phyloP scores from a whole-genome alignment of 2,797 vertebrate genomes.

The Telmatherina bonti region DNA sequence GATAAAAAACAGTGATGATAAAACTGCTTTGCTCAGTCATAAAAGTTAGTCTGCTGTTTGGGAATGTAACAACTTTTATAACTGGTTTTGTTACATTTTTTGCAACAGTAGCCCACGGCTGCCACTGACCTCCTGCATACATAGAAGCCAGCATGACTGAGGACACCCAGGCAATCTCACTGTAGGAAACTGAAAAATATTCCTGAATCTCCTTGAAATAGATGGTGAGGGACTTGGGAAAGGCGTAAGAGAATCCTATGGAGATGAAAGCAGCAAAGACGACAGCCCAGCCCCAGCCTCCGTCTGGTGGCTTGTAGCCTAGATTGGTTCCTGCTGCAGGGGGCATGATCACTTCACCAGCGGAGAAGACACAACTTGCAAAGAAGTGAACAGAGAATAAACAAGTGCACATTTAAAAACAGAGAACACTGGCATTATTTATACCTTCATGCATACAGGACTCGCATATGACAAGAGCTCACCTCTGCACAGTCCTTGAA shows the following conservation, averaged over 20 bases:
- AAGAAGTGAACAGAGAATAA: constrained; percentile 39
- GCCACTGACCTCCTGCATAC: constrained; percentile 84
- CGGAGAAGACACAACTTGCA: constrained; percentile 40
- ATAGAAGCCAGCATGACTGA: constrained; percentile 87
- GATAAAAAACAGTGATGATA: not conserved
- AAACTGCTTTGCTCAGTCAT: not conserved
- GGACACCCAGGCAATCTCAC: constrained; percentile 85
- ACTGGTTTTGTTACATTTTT: not conserved
- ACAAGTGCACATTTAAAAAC: constrained; percentile 29
- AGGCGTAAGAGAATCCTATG: constrained; percentile 88
- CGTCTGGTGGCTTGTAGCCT: constrained; percentile 81
- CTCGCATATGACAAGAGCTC: constrained; percentile 30
- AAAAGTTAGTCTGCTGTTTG: not conserved
- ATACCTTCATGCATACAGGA: not conserved
- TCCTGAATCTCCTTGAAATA: constrained; percentile 91
- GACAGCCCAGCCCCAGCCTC: constrained; percentile 85
- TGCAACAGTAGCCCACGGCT: not conserved
- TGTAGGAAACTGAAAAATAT: constrained; percentile 89
- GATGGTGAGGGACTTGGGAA: constrained; percentile 87
- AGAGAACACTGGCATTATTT: not conserved
- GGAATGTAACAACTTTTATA: constrained; percentile 6
- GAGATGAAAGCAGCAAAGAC: constrained; percentile 83
- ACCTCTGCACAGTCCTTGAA: constrained; percentile 46
- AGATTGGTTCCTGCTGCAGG: constrained; percentile 60
- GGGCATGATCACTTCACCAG: constrained; percentile 75